phyloP scores from a whole-genome alignment of 2,113 vertebrate genomes.

The Cololabis saira region DNA sequence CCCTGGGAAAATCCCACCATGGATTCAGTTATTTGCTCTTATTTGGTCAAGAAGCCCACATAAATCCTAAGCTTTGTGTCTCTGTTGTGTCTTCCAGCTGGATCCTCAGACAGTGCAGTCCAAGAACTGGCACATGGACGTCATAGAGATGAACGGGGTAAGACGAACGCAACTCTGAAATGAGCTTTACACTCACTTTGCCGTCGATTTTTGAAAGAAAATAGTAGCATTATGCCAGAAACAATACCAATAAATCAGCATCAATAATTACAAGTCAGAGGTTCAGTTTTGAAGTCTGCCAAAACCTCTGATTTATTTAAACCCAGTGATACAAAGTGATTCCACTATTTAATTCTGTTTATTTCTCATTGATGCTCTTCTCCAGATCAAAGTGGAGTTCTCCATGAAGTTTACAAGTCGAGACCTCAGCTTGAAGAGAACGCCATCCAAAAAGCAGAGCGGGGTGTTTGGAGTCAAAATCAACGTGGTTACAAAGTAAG shows the following conservation, averaged over 20 bases:
- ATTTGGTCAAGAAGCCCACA: constrained; percentile 13
- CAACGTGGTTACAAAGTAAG: constrained; percentile 96
- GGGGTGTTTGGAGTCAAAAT: constrained; percentile 99
- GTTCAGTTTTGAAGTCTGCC: too few relatives aligned
- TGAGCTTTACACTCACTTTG: background rate
- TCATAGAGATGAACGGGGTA: constrained; percentile 99
- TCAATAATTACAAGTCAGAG: too few relatives aligned
- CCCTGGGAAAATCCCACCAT: background rate
- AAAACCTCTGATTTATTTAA: too few relatives aligned
- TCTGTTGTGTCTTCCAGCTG: constrained; percentile 83
- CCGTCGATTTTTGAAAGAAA: background rate
- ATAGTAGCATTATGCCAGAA: too few relatives aligned
- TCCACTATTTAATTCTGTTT: too few relatives aligned
- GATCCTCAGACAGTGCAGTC: constrained; percentile 96
- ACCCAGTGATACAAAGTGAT: too few relatives aligned
- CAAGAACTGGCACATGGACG: constrained; percentile 97
- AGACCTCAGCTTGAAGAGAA: constrained; percentile 97
- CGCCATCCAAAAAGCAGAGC: constrained; percentile 96
- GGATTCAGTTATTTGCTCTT: background rate
- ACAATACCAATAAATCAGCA: too few relatives aligned
- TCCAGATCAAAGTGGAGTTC: constrained; percentile 98
- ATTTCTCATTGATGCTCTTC: background rate
- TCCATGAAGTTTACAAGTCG: constrained; percentile 99
- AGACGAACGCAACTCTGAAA: constrained; percentile 40
- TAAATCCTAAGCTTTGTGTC: constrained; percentile 19